These are phyloP conservation scores for Steinernema scapterisci DNA, from an alignment of 2,888 invertebrate genomes.

Conservation along the genomic window DNA sequence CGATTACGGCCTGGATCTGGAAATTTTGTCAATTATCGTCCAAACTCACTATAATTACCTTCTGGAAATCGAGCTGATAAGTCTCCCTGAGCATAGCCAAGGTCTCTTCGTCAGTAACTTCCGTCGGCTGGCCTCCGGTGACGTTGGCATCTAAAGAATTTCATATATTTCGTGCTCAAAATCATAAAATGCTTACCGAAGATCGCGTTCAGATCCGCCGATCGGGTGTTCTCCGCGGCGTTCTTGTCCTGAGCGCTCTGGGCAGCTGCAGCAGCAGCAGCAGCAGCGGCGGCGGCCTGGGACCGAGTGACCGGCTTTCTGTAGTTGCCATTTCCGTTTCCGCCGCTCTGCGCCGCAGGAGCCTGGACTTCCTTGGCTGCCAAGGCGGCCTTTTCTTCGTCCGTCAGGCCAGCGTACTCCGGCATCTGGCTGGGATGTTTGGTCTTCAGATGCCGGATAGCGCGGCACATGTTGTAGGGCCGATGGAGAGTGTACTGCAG, in stretches of 20 bases:
- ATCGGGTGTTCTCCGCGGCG: background rate
- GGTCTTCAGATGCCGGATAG: slow-evolving; percentile 63
- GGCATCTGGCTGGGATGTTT: slow-evolving; percentile 66
- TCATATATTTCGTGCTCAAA: too few relatives aligned
- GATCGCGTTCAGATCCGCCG: background rate
- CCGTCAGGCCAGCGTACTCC: slow-evolving; percentile 46
- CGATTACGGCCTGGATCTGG: slow-evolving; percentile 19
- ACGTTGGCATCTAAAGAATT: slow-evolving; percentile 15
- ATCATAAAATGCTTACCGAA: background rate
- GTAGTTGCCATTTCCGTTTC: background rate
- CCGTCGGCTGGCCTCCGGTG: slow-evolving; percentile 1
- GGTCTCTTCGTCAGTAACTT: slow-evolving; percentile 36
- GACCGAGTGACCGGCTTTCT: background rate
- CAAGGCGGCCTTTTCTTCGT: background rate
- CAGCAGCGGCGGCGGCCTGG: background rate
- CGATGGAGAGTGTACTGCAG: slow-evolving; percentile 63
- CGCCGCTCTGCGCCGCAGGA: background rate
- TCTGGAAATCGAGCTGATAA: slow-evolving; percentile 42
- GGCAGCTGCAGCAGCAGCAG: background rate
- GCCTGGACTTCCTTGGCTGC: background rate
- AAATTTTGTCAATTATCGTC: background rate
- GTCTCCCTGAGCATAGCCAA: slow-evolving; percentile 43
- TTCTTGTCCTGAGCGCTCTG: background rate
- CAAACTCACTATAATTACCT: slow-evolving; percentile 37
- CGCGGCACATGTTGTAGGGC: slow-evolving; percentile 66